These are phyloP conservation scores for Scaptomyza hsui DNA, from an alignment of 1,140 invertebrate genomes.

Conservation along the genomic window DNA sequence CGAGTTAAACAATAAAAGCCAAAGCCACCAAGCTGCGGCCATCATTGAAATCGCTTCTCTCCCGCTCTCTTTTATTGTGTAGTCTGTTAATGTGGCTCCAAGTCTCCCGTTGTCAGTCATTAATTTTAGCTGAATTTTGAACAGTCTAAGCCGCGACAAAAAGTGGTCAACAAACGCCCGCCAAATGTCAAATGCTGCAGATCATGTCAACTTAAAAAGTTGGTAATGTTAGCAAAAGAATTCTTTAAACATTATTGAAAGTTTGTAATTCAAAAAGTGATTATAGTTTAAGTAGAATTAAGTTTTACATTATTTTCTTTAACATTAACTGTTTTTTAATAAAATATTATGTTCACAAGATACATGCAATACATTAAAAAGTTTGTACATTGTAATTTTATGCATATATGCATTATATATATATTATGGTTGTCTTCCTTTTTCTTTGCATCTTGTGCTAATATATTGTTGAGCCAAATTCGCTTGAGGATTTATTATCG, in stretches of 20 bases:
- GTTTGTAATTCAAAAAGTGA: no score
- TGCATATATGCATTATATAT: no score
- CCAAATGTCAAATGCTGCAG: slow-evolving; percentile 29
- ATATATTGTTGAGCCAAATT: slow-evolving; percentile 19
- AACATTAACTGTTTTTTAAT: no score
- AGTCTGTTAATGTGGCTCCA: slow-evolving; percentile 19
- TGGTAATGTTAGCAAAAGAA: neutral
- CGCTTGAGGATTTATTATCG: slow-evolving; percentile 29
- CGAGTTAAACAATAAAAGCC: slow-evolving; percentile 40
- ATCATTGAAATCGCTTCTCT: slow-evolving; percentile 17
- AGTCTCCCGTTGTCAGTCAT: slow-evolving; percentile 38
- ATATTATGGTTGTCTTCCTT: neutral
- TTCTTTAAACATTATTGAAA: no score
- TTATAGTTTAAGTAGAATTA: no score
- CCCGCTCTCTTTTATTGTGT: neutral
- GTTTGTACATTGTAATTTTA: neutral
- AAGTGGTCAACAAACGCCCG: slow-evolving; percentile 34
- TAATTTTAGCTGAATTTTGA: slow-evolving; percentile 38
- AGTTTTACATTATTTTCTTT: no score
- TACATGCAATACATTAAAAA: neutral
- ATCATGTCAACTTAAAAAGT: slow-evolving; percentile 13
- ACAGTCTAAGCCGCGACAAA: slow-evolving; percentile 20
- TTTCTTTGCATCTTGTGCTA: neutral
- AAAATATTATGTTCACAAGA: no score
- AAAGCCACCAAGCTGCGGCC: slow-evolving; percentile 30